Evolutionary conservation across 2,797 vertebrate genomes (phyloP).

Genomic region (Kryptolebias ocellatus): DNA sequence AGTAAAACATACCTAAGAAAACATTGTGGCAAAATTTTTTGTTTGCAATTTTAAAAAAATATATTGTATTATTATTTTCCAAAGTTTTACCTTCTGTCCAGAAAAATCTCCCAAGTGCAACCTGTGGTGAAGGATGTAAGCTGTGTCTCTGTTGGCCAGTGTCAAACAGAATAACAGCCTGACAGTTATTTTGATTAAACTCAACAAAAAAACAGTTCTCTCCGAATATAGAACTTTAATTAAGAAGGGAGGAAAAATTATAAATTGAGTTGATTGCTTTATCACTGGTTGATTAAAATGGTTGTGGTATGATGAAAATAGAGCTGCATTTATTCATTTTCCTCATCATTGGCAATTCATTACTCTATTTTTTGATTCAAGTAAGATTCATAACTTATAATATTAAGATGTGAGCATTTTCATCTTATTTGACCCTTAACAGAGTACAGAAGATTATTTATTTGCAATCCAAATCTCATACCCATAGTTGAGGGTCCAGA

Average conservation of each 20-base stretch:
- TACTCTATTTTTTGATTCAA: too few relatives aligned
- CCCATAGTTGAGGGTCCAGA: too few relatives aligned
- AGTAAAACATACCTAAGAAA: background rate
- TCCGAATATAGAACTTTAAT: background rate
- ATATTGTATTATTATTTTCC: background rate
- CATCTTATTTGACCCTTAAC: too few relatives aligned
- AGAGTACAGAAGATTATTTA: too few relatives aligned
- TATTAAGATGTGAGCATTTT: background rate
- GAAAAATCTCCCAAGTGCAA: background rate
- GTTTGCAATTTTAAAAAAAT: background rate
- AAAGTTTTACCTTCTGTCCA: background rate
- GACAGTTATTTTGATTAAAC: too few relatives aligned
- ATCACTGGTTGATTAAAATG: background rate
- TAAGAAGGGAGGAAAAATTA: background rate
- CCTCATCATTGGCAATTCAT: background rate
- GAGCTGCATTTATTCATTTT: background rate
- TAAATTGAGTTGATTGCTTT: background rate
- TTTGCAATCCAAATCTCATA: too few relatives aligned
- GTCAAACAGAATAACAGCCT: too few relatives aligned
- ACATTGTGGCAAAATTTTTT: background rate
- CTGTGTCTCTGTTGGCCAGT: too few relatives aligned
- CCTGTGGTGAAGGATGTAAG: background rate
- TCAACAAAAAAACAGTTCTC: too few relatives aligned
- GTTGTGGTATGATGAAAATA: background rate
- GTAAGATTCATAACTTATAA: background rate